Base-by-base conservation (phyloP, 2,113 vertebrate genomes). In the Orientallactaga bullata region DNA sequence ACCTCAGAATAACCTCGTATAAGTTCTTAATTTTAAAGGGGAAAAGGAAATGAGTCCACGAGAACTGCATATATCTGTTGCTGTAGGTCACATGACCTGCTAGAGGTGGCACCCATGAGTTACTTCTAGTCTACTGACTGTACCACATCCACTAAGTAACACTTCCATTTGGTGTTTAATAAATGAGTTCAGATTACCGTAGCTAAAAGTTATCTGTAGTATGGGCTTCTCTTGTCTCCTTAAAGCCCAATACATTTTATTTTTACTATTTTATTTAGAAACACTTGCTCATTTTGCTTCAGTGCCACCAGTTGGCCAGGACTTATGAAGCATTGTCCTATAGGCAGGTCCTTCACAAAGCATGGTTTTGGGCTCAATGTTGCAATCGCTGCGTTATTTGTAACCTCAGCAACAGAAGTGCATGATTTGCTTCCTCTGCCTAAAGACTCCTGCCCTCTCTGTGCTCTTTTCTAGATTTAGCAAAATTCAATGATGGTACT, bases 401-500 rank as follows among this genome's bases (percentile, higher is more conserved):
- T 90, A 95, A 16, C 90, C 95, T 95, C 42, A 73, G 93, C 95
- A 97, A 95, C 97, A 98, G 72, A 93, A 60, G 95, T 77, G 77
- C 3, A 85, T 91, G 92, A 95, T 97, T 97, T 94, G 78, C 90
- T 97, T 96, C 93, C 32, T 91, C 82, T 91, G 81, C 82, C 94
- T 82, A 77, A 96, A 97, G 96, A 97, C 86, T 93, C 92, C 87
- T 96, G 73, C 97, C 71, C 86, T 96, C 95, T 97, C 95, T 83
- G 1, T 93, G 89, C 95, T 97, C 93, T 98, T 98, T 98, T 98
- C 96, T 97, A 98, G 98, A 98, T 98, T 98, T 98, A 98, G 97
- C 98, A 98, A 98, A 99, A 99, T 98, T 98, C 98, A 98, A 63
- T 98, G 98, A 98, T 97, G 94, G 96, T 96, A 97, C 96, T 98